Evolutionary conservation across 1,140 invertebrate species (phyloP), one percentile per base, ranked within the genome.

Genomic region (Anadara kagoshimensis): DNA sequence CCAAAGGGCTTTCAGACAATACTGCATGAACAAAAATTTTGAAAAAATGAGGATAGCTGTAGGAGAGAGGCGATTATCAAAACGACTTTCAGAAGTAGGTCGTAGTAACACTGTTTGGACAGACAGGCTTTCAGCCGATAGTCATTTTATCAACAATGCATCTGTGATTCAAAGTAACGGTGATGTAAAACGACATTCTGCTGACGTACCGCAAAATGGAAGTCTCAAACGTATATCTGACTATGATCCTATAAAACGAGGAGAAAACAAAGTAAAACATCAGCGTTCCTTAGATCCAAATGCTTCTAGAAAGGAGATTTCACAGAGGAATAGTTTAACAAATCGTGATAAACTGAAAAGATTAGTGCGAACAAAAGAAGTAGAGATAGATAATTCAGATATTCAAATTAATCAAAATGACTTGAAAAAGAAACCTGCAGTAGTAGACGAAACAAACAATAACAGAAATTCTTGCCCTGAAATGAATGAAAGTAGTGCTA

Each of bases 21-120:
- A 98, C 89, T 96, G 95, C 70, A 92, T 99, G 86, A 91, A 95
- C 79, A 97, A 97, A 91, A 98, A 98, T 88, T 99, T 98, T 80
- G 82, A 86, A 68, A 87, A 88, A 78, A 71, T 90, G 24, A 80
- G 87, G 64, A 82, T 83, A 67, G 96, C 97, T 93, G 95, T 95
- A 24, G 95, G 95, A 2, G 95, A 96, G 84, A 89, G 94, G 44
- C 90, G 94, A 54, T 90, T 95, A 36, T 95, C 94, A 70, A 91
- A 94, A 14, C 92, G 94, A 69, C 90, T 94, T 47, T 92, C 91
- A 22, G 88, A 89, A 73, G 72, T 86, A 54, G 85, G 85, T 26
- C 78, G 87, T 49, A 88, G 85, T 70, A 86, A 87, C 63, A 86
- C 88, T 20, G 78, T 87, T 44, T 87, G 84, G 83, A 83, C 80